Conservation (phyloP, 2,888 invertebrate species). For the Apamea sordens region DNA sequence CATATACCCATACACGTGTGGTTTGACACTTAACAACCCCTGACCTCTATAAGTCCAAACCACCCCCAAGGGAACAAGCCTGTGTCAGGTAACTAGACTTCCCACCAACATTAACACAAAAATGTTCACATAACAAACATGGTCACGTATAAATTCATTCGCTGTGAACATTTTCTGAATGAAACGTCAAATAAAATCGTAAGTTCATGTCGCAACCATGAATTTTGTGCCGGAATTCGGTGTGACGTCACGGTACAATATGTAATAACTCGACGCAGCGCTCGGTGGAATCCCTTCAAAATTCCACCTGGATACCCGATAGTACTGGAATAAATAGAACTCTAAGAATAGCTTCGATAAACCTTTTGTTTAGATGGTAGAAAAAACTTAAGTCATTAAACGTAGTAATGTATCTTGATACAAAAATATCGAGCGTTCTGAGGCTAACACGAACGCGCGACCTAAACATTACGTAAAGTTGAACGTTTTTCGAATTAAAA, state of each 20-base stretch:
- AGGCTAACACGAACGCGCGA: not conserved
- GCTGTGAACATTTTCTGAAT: slow-evolving; percentile 33
- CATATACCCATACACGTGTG: slow-evolving; percentile 5
- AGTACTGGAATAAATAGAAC: slow-evolving; percentile 26
- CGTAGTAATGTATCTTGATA: not conserved
- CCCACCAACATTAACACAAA: slow-evolving; percentile 19
- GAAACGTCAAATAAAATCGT: slow-evolving; percentile 44
- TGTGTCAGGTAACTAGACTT: slow-evolving; percentile 21
- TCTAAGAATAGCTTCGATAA: not conserved
- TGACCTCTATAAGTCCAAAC: slow-evolving; percentile 33
- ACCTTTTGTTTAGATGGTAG: not conserved
- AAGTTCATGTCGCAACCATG: slow-evolving; percentile 37
- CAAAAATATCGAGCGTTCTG: not conserved
- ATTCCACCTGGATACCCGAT: slow-evolving; percentile 35
- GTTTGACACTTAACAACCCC: slow-evolving; percentile 14
- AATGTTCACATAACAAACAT: slow-evolving; percentile 29
- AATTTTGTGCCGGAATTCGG: slow-evolving; percentile 39
- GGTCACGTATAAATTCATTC: slow-evolving; percentile 28
- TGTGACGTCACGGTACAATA: slow-evolving; percentile 41
- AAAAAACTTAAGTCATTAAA: slow-evolving; percentile 35
- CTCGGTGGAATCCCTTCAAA: slow-evolving; percentile 34
- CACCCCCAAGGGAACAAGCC: slow-evolving; percentile 31
- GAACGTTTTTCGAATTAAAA: not conserved
- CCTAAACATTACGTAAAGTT: not conserved
- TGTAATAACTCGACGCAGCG: slow-evolving; percentile 47